These are phyloP conservation scores for Thalassarche chlororhynchos DNA, from an alignment of 2,113 vertebrate species.

Conservation along the genomic window DNA sequence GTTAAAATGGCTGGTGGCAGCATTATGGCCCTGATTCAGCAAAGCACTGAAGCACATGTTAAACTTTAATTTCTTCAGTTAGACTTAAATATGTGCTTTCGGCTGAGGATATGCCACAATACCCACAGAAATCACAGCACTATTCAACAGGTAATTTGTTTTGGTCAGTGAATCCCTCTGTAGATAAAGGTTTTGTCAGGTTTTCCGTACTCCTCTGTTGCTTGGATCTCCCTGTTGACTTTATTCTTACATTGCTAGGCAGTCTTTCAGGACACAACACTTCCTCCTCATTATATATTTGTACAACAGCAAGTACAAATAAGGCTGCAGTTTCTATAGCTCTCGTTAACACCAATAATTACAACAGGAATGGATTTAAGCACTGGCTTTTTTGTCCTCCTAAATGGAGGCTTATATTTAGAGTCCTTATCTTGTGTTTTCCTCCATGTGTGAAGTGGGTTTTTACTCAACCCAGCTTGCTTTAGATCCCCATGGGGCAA, in stretches of 20 bases:
- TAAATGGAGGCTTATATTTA: neutral
- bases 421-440: neutral
- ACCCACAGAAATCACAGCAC: neutral
- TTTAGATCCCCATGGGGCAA: neutral
- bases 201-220: neutral
- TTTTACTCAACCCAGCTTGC: neutral
- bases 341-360: neutral
- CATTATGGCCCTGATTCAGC: neutral
- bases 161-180: neutral
- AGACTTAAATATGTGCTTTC: neutral
- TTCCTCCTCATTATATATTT: neutral
- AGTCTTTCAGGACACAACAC: neutral
- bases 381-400: neutral
- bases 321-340: neutral
- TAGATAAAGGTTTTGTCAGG: neutral
- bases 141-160: slow-evolving; percentile 17
- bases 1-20: neutral
- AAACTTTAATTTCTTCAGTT: slow-evolving; percentile 1
- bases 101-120: neutral
- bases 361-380: neutral
- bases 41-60: neutral
- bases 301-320: neutral
- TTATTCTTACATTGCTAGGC: neutral
- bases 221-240: neutral
- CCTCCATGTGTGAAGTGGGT: neutral